phyloP scores from a whole-genome alignment of 2,113 vertebrate species.

The Pseudonaja textilis region DNA sequence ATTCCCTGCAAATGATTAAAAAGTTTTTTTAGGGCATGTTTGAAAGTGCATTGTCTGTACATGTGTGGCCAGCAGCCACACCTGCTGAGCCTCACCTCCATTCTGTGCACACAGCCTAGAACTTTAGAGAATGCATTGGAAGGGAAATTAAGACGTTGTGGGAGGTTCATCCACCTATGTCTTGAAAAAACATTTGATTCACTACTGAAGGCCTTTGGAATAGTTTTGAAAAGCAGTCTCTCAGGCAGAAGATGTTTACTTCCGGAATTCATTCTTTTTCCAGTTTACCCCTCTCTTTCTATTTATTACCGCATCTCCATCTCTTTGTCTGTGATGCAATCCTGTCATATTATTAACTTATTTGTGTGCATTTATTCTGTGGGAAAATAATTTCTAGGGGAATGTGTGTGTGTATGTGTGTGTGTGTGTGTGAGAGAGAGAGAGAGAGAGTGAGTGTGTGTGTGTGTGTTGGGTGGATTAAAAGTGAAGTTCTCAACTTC shows the following conservation, averaged over 20 bases:
- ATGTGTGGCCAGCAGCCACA: not conserved
- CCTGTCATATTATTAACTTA: constrained; percentile 25
- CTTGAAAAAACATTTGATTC: not conserved
- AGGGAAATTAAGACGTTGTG: not conserved
- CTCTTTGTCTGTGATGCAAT: not conserved
- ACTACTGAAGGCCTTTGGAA: not conserved
- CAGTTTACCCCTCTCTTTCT: not conserved
- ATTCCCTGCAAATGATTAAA: not conserved
- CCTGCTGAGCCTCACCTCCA: not conserved
- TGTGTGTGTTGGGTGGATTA: not conserved
- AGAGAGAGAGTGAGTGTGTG: too few species aligned
- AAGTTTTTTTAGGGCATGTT: not conserved
- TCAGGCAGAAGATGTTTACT: not conserved
- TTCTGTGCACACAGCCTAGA: not conserved
- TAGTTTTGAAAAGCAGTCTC: not conserved
- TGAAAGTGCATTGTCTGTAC: not conserved
- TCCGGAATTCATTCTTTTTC: not conserved
- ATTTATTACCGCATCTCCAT: constrained; percentile 12
- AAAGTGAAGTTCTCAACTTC: not conserved
- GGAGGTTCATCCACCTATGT: not conserved
- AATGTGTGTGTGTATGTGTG: not conserved
- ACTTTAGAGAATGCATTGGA: not conserved
- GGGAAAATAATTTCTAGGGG: not conserved
- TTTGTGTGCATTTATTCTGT: not conserved
- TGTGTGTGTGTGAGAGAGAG: too few species aligned